Evolutionary conservation across 1,140 invertebrate species (phyloP).

Genomic region (Brachystomella parvula): DNA sequence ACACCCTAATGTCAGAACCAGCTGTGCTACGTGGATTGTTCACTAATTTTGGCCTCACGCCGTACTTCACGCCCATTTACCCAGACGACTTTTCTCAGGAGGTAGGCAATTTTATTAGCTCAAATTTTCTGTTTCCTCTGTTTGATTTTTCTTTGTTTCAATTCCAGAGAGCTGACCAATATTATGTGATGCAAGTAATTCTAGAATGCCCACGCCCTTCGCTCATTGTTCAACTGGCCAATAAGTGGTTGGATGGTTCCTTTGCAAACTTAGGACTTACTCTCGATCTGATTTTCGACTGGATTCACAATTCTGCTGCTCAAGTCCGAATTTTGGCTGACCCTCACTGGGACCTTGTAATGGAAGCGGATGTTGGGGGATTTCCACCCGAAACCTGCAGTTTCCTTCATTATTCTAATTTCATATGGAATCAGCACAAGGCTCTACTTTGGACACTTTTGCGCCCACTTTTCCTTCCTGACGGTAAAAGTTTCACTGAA

Average conservation of each 20-base stretch:
- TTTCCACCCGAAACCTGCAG: slow-evolving; percentile 29
- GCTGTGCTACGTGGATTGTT: slow-evolving; percentile 15
- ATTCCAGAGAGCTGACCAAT: slow-evolving; percentile 29
- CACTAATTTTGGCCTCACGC: slow-evolving; percentile 23
- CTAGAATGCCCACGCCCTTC: slow-evolving; percentile 24
- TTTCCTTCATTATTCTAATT: slow-evolving; percentile 34
- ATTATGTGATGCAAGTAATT: slow-evolving; percentile 27
- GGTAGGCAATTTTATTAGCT: not conserved
- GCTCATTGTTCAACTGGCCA: slow-evolving; percentile 26
- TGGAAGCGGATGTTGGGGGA: slow-evolving; percentile 9
- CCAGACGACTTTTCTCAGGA: not conserved
- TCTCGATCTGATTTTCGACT: slow-evolving; percentile 33
- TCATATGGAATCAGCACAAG: slow-evolving; percentile 29
- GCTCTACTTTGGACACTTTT: slow-evolving; percentile 24
- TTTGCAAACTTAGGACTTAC: slow-evolving; percentile 34
- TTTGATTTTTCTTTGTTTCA: slow-evolving; percentile 7
- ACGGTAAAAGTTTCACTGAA: slow-evolving; percentile 16
- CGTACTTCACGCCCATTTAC: not conserved
- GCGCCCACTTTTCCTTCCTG: slow-evolving; percentile 19
- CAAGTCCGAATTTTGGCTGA: slow-evolving; percentile 19
- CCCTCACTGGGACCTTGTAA: slow-evolving; percentile 29
- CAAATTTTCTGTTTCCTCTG: not conserved
- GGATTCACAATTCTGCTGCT: slow-evolving; percentile 19
- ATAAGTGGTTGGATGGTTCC: slow-evolving; percentile 35
- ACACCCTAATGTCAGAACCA: slow-evolving; percentile 26